These are phyloP conservation scores for Philaethria dido DNA, from an alignment of 2,888 invertebrate genomes.

Conservation along the genomic window DNA sequence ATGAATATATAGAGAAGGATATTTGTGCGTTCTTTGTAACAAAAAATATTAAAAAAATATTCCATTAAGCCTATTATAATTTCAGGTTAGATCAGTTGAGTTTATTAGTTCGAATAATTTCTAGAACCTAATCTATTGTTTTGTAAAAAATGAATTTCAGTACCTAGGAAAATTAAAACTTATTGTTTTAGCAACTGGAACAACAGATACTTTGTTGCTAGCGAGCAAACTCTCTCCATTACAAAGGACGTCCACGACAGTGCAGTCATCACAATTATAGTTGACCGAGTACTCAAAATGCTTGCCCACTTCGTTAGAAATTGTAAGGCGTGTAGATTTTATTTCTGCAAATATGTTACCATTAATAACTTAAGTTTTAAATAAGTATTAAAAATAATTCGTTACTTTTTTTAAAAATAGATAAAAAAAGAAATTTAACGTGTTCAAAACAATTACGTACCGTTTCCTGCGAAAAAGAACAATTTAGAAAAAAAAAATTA, in stretches of 20 bases:
- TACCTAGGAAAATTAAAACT: conserved; percentile 65
- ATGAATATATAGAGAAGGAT: too few species aligned
- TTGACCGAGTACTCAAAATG: conserved; percentile 53
- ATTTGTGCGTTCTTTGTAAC: too few species aligned
- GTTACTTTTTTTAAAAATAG: too few species aligned
- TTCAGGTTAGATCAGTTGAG: too few species aligned
- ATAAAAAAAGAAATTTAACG: not conserved
- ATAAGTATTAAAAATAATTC: not conserved
- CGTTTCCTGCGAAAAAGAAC: not conserved
- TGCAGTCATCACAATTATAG: conserved; percentile 56
- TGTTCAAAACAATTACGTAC: not conserved
- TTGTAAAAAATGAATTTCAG: not conserved
- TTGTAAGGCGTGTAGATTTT: conserved; percentile 40
- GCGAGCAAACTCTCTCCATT: conserved; percentile 57
- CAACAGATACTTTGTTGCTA: conserved; percentile 53
- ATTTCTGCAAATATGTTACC: conserved; percentile 47
- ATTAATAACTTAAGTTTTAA: not conserved
- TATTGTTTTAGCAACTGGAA: conserved; percentile 53
- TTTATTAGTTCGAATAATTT: too few species aligned
- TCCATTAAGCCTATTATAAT: too few species aligned
- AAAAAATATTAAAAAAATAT: too few species aligned
- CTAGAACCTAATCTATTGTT: too few species aligned
- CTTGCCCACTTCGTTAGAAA: conserved; percentile 48
- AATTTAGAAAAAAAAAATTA: not conserved
- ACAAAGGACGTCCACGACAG: conserved; percentile 59